Conservation (phyloP, 2,113 vertebrate genomes). For the Callorhinus ursinus region DNA sequence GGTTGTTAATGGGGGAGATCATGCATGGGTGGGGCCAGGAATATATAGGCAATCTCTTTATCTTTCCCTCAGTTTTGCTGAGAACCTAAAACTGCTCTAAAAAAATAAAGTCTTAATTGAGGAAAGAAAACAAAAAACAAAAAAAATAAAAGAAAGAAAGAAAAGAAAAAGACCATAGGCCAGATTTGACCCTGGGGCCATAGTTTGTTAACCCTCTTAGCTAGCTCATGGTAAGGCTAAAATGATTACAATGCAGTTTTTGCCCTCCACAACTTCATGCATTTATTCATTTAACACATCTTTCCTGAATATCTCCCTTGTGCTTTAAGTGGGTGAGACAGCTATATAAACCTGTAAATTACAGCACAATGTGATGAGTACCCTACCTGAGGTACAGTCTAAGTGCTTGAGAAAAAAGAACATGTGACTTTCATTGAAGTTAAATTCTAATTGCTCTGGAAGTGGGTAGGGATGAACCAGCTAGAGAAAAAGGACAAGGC, state of each 20-base stretch:
- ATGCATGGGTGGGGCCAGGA: background rate
- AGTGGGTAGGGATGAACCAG: background rate
- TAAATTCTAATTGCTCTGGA: background rate
- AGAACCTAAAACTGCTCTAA: background rate
- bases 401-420: background rate
- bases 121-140: background rate
- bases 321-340: background rate
- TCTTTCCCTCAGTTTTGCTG: background rate
- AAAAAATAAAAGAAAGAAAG: background rate
- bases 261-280: background rate
- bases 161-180: background rate
- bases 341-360: background rate
- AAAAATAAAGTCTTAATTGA: background rate
- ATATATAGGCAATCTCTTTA: background rate
- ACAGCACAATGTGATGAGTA: background rate
- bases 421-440: background rate
- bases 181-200: background rate
- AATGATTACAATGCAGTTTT: background rate
- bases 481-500: background rate
- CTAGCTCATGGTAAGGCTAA: background rate
- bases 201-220: background rate
- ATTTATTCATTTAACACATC: background rate
- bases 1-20: background rate
- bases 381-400: background rate
- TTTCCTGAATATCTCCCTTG: background rate